Percentiles rank a stretch among this genome's conserved stretches.
Evolutionary conservation across 2,113 vertebrate species (phyloP).

Genomic region (Phyllostomus hastatus): DNA sequence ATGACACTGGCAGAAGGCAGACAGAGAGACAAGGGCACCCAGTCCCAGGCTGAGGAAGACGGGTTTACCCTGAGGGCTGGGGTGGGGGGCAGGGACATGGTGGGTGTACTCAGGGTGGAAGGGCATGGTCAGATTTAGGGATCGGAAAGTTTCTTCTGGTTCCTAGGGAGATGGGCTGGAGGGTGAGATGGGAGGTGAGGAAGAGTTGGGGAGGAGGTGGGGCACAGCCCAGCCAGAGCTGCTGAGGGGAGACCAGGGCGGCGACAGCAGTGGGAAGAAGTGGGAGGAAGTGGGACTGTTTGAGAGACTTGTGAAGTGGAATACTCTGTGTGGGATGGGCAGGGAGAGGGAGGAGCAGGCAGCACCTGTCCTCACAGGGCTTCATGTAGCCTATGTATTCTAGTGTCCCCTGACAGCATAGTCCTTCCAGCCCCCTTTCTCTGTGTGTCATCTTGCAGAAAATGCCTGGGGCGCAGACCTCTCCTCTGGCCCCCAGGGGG

Average conservation of each 20-base stretch:
- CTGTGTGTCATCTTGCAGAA: background rate
- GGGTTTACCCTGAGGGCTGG: background rate
- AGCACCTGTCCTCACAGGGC: background rate
- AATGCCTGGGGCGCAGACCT: background rate
- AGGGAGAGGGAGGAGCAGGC: background rate
- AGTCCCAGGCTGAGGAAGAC: background rate
- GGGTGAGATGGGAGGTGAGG: background rate
- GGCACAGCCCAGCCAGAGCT: background rate
- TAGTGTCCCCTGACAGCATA: background rate
- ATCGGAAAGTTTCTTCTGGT: background rate
- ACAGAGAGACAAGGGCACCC: background rate
- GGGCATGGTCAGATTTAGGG: background rate
- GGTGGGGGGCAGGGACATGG: background rate
- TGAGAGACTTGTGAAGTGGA: background rate
- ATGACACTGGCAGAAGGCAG: background rate
- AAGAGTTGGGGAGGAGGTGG: too few species aligned
- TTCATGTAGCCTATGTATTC: background rate
- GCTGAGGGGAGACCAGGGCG: background rate
- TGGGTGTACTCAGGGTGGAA: background rate
- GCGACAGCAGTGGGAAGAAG: background rate
- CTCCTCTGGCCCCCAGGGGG: constrained; percentile 38
- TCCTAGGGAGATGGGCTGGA: background rate
- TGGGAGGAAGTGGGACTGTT: background rate
- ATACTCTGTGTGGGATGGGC: background rate
- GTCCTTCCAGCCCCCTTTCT: background rate